Evolutionary conservation across 2,797 vertebrate genomes (phyloP).

Genomic region (Sebastes itinus): DNA sequence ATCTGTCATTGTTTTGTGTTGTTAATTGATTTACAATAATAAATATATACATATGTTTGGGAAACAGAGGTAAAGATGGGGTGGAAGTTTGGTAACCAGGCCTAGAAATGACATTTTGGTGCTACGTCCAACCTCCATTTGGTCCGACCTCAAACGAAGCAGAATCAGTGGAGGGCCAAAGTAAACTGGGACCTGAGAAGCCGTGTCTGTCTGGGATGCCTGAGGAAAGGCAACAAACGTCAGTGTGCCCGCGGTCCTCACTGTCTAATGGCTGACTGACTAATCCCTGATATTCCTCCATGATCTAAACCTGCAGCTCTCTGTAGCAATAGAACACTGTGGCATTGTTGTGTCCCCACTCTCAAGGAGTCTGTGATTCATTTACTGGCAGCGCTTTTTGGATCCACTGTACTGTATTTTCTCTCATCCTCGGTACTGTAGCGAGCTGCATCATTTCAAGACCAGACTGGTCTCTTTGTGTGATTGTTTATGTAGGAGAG

Average conservation of each 20-base stretch:
- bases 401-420: slow-evolving; percentile 62
- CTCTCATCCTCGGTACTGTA: slow-evolving; percentile 53
- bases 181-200: slow-evolving; percentile 73
- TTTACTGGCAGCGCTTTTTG: slow-evolving; percentile 65
- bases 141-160: slow-evolving; percentile 68
- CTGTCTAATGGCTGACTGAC: slow-evolving; percentile 69
- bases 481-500: slow-evolving; percentile 34
- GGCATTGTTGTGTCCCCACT: slow-evolving; percentile 76
- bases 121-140: slow-evolving; percentile 70
- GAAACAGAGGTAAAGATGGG: slow-evolving; percentile 37
- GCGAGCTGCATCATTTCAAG: slow-evolving; percentile 51
- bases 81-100: slow-evolving; percentile 64
- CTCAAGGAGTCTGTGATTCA: slow-evolving; percentile 74
- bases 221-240: slow-evolving; percentile 68
- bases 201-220: slow-evolving; percentile 74
- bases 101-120: slow-evolving; percentile 68
- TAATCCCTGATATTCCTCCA: slow-evolving; percentile 79
- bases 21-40: too few species aligned
- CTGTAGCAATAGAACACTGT: slow-evolving; percentile 72
- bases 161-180: slow-evolving; percentile 64
- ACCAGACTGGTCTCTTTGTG: slow-evolving; percentile 42
- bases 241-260: slow-evolving; percentile 63
- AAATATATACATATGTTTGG: background rate
- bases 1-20: too few species aligned
- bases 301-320: slow-evolving; percentile 78